phyloP scores from a whole-genome alignment of 2,888 invertebrate species.

The Epinotia brunnichana region DNA sequence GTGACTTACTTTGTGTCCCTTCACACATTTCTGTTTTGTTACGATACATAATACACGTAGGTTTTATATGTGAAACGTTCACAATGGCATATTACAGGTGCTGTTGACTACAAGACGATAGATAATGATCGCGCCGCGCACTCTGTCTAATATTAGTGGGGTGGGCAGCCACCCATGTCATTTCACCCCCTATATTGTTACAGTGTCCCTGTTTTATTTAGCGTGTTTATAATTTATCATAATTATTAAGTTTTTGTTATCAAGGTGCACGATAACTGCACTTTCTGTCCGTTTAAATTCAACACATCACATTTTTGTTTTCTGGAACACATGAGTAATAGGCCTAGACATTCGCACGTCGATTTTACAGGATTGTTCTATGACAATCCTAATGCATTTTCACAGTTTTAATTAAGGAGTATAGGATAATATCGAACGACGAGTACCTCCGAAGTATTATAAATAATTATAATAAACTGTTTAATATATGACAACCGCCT shows the following conservation, averaged over 20 bases:
- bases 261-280: not conserved
- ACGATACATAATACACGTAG: not conserved
- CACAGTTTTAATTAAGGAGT: too few species aligned
- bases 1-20: too few species aligned
- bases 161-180: constrained; percentile 32
- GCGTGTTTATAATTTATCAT: not conserved
- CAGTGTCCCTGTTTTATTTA: not conserved
- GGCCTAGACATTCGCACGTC: too few species aligned
- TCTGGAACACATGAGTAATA: too few species aligned
- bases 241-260: not conserved
- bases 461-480: too few species aligned
- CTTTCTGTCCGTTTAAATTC: not conserved
- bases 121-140: constrained; percentile 3
- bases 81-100: constrained; percentile 3
- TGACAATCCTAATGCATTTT: too few species aligned
- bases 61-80: not conserved
- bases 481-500: too few species aligned
- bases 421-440: too few species aligned
- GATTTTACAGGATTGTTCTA: too few species aligned
- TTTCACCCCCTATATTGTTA: constrained; percentile 17
- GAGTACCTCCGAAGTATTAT: too few species aligned
- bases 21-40: not conserved
- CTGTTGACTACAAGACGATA: constrained; percentile 14
- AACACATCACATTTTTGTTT: too few species aligned
- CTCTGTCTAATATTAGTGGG: constrained; percentile 11